These are phyloP conservation scores for Meta bourneti DNA, from an alignment of 2,888 invertebrate species.

Conservation along the genomic window DNA sequence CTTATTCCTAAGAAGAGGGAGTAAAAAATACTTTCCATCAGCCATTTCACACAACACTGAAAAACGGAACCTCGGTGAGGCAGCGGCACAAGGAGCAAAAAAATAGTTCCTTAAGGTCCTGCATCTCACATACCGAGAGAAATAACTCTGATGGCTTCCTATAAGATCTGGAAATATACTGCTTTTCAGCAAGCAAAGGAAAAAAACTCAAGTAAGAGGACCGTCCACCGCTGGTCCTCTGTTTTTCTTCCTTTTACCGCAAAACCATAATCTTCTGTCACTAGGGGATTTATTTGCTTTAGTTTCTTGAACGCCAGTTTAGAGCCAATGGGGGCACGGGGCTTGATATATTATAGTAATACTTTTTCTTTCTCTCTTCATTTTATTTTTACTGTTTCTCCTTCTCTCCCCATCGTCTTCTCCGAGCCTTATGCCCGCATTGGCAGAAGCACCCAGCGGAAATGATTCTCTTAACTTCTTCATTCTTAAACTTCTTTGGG, in stretches of 20 bases:
- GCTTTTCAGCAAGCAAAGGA: slow-evolving; percentile 30
- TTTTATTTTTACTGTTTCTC: slow-evolving; percentile 20
- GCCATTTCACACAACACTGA: slow-evolving; percentile 67
- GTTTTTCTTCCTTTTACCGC: slow-evolving; percentile 72
- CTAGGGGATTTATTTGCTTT: slow-evolving; percentile 76
- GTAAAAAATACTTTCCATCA: slow-evolving; percentile 17
- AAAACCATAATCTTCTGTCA: slow-evolving; percentile 77
- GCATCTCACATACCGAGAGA: slow-evolving; percentile 24
- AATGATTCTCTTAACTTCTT: slow-evolving; percentile 76
- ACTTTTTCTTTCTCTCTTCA: slow-evolving; percentile 62
- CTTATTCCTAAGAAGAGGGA: slow-evolving; percentile 3
- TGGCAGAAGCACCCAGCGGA: slow-evolving; percentile 70
- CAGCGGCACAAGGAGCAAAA: slow-evolving; percentile 18
- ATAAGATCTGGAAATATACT: slow-evolving; percentile 74
- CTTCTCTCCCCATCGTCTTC: not conserved
- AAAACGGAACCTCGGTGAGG: slow-evolving; percentile 24
- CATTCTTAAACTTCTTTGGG: slow-evolving; percentile 75
- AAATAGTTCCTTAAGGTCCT: slow-evolving; percentile 7
- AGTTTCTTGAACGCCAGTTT: slow-evolving; percentile 70
- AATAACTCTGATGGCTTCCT: slow-evolving; percentile 74
- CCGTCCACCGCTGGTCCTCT: slow-evolving; percentile 55
- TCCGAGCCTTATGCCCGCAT: slow-evolving; percentile 43
- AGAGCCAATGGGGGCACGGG: slow-evolving; percentile 65
- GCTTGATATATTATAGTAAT: slow-evolving; percentile 76
- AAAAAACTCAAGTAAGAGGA: slow-evolving; percentile 35